Evolutionary conservation across 2,888 invertebrate genomes (phyloP), one percentile per base, ranked within the genome.

Genomic region (Girardia tigrina): DNA sequence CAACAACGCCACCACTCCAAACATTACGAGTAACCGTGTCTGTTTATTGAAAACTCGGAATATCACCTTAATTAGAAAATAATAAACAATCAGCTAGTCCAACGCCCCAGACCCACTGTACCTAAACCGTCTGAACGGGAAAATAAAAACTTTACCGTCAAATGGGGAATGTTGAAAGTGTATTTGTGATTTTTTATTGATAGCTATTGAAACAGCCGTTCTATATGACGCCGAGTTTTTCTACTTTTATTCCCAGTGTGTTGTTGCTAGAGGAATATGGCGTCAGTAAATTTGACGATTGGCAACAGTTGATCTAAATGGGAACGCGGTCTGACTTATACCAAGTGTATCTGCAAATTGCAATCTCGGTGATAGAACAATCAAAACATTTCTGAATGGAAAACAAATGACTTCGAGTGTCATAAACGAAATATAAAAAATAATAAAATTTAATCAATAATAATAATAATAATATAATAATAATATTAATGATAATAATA

Each of bases 11-110:
- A 8, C 56, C 56, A 56, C 8, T 56, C 56, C 56, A n/a, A 56
- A 56, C 4, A 56, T 56, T 23, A n/a, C 56, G 56, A 56, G 56
- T 56, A 56, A 56, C n/a, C 23, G 8, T 56, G 56, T 56, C 56
- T 56, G 56, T 56, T 56, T 56, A 56, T 56, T 56, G n/a, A 56
- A 56, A 16, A 56, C 56, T 56, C 56, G 56, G 20, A 56, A 16
- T 56, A 56, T 56, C 56, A 56, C 56, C 56, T 56, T 56, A 56
- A 56, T 56, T 56, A 56, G 56, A 56, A 56, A 56, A 56, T 56
- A 56, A 56, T 56, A 56, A 56, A 56, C 56, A 56, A 56, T 56
- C 56, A 56, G 4, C 56, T n/a, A 4, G 56, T 56, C 56, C 56
- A 23, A 23, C 56, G 23, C 56, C 56, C 56, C 56, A 56, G n/a